A percentile compares a stretch with the other conserved stretches of the same genome.
phyloP scores from a whole-genome alignment of 1,140 invertebrate species.

The Orius laevigatus region DNA sequence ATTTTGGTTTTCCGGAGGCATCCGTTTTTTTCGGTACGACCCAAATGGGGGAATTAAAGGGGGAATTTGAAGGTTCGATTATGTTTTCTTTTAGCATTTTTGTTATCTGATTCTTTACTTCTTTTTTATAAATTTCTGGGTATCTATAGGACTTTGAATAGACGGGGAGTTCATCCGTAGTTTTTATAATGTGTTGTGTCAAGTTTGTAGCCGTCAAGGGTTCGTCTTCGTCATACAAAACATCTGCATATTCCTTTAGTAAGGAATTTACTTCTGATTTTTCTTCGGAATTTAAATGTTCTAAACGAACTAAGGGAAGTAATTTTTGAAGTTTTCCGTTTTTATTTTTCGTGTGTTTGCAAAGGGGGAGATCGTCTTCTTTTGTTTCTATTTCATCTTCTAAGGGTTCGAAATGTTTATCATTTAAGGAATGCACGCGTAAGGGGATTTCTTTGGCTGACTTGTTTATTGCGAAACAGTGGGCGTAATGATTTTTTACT shows the following conservation, averaged over 20 bases:
- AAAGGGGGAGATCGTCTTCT: too few relatives aligned
- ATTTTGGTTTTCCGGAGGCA: slow-evolving; percentile 18
- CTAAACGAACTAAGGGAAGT: not conserved
- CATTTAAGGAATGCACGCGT: too few relatives aligned
- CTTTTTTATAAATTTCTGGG: slow-evolving; percentile 23
- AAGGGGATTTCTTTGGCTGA: too few relatives aligned
- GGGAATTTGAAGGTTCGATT: slow-evolving; percentile 13
- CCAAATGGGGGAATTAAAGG: slow-evolving; percentile 16
- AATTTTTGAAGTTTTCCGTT: too few relatives aligned
- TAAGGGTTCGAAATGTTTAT: too few relatives aligned
- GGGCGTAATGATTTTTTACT: too few relatives aligned
- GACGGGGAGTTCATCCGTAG: slow-evolving; percentile 16
- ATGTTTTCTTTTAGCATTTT: slow-evolving; percentile 16
- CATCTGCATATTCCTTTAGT: not conserved
- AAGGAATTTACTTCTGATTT: not conserved
- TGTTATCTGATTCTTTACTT: slow-evolving; percentile 24
- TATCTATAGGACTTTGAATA: slow-evolving; percentile 24
- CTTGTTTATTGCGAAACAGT: too few relatives aligned
- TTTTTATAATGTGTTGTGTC: slow-evolving; percentile 23
- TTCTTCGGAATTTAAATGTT: slow-evolving; percentile 1
- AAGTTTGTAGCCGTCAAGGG: not conserved
- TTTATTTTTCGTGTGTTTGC: too few relatives aligned
- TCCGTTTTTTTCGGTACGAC: slow-evolving; percentile 20
- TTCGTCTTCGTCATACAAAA: slow-evolving; percentile 2
- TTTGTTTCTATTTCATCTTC: too few relatives aligned